Percentiles rank a stretch among this genome's conserved stretches.
These are phyloP conservation scores for Neomicropteryx cornuta DNA, from an alignment of 1,140 invertebrate species.

Conservation along the genomic window DNA sequence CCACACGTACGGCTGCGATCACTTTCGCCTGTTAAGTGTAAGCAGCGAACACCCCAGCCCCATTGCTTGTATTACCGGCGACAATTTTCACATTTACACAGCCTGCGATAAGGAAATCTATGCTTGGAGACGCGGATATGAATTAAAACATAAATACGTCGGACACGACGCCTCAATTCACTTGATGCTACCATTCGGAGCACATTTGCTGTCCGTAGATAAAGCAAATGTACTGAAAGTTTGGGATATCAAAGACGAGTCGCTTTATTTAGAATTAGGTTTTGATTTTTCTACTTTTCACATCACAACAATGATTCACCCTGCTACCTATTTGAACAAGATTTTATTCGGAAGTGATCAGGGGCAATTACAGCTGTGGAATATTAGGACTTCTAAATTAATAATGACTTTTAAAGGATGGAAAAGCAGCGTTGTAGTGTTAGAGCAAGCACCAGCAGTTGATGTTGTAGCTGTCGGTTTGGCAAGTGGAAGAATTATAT, in stretches of 20 bases:
- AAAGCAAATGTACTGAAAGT: slow-evolving; percentile 63
- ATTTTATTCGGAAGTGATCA: slow-evolving; percentile 85
- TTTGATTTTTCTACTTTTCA: slow-evolving; percentile 64
- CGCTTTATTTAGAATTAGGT: slow-evolving; percentile 51
- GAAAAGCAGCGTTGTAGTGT: slow-evolving; percentile 52
- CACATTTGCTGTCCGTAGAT: slow-evolving; percentile 79
- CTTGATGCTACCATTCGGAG: slow-evolving; percentile 76
- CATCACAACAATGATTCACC: slow-evolving; percentile 75
- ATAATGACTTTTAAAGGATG: slow-evolving; percentile 77
- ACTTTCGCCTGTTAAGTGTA: slow-evolving; percentile 73
- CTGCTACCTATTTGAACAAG: slow-evolving; percentile 90
- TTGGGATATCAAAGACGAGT: slow-evolving; percentile 76
- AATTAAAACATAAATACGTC: slow-evolving; percentile 72
- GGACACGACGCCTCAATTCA: slow-evolving; percentile 67
- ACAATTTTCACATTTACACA: slow-evolving; percentile 75
- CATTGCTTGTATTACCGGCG: slow-evolving; percentile 71
- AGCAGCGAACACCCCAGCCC: slow-evolving; percentile 70
- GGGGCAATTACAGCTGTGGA: slow-evolving; percentile 84
- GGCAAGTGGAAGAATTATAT: slow-evolving; percentile 64
- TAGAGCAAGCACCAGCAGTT: slow-evolving; percentile 78
- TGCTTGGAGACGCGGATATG: slow-evolving; percentile 79
- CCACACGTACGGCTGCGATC: slow-evolving; percentile 79
- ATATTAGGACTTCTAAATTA: slow-evolving; percentile 68
- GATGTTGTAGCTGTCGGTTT: slow-evolving; percentile 86
- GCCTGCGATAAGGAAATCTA: slow-evolving; percentile 68